phyloP scores from a whole-genome alignment of 2,113 vertebrate species.

The Phaethornis superciliosus region DNA sequence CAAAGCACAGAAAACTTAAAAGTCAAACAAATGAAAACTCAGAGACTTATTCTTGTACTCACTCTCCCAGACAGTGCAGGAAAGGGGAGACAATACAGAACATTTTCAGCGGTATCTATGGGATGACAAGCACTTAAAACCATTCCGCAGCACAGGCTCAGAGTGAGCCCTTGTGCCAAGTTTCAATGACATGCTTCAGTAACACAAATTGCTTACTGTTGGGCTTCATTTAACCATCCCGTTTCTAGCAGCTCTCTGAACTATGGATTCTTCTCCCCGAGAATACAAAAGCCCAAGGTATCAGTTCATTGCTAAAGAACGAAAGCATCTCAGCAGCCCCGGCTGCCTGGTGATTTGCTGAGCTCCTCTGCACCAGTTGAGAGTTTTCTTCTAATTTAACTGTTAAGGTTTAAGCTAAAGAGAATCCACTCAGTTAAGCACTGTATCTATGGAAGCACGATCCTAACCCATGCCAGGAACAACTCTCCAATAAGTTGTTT shows the following conservation, averaged over 20 bases:
- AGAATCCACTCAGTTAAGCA: background rate
- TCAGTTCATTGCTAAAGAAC: constrained; percentile 68
- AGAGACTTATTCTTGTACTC: constrained; percentile 30
- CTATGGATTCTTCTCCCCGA: constrained; percentile 47
- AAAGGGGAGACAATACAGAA: constrained; percentile 53
- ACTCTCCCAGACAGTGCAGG: constrained; percentile 64
- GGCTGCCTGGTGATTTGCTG: constrained; percentile 49
- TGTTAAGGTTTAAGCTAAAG: constrained; percentile 22
- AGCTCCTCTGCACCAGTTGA: constrained; percentile 13
- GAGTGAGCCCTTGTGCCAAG: background rate
- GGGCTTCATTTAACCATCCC: constrained; percentile 49
- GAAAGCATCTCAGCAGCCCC: constrained; percentile 51
- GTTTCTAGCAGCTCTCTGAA: constrained; percentile 24
- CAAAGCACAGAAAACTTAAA: constrained; percentile 32
- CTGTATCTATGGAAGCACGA: background rate
- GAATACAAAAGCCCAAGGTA: constrained; percentile 60
- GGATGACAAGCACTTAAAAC: constrained; percentile 66
- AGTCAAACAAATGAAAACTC: constrained; percentile 37
- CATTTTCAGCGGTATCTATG: constrained; percentile 42
- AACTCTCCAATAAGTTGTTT: background rate
- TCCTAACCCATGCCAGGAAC: background rate
- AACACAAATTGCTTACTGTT: constrained; percentile 52
- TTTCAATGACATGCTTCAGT: constrained; percentile 29
- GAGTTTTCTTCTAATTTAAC: constrained; percentile 45
- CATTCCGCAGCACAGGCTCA: constrained; percentile 35